Conservation (phyloP, 2,888 invertebrate genomes). For the Drosophila leonis region DNA sequence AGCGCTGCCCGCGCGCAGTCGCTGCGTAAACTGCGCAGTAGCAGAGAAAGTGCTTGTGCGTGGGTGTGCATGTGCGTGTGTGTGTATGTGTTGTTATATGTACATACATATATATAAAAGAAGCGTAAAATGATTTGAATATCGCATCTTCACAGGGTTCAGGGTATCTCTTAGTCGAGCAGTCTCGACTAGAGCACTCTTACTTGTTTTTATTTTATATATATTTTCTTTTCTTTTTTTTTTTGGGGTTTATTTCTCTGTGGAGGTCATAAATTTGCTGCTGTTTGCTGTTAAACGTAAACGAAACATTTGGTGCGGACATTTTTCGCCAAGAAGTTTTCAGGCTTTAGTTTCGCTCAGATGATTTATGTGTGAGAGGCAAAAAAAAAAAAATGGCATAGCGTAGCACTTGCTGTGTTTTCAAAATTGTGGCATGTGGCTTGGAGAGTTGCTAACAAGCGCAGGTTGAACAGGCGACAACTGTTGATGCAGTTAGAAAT, state of each 20-base stretch:
- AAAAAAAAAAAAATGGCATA: neutral
- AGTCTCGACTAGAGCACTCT: no score
- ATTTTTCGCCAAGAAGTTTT: constrained; percentile 48
- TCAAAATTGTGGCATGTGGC: constrained; percentile 20
- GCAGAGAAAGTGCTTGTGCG: no score
- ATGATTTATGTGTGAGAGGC: constrained; percentile 60
- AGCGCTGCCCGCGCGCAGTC: no score
- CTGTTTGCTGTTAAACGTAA: constrained; percentile 49
- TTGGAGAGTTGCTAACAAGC: constrained; percentile 60
- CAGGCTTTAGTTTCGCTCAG: constrained; percentile 37
- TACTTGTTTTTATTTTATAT: constrained; percentile 21
- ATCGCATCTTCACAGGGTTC: no score
- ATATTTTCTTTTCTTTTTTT: neutral
- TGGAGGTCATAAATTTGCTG: constrained; percentile 46
- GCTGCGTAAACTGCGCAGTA: no score
- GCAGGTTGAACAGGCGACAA: constrained; percentile 52
- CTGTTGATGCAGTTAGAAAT: constrained; percentile 34
- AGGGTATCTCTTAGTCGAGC: no score
- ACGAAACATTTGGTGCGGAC: constrained; percentile 59
- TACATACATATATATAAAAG: no score
- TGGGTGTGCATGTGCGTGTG: no score
- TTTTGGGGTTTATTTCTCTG: constrained; percentile 14
- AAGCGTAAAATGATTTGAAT: no score
- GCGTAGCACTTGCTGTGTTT: constrained; percentile 17
- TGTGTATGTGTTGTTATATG: no score